Base-by-base conservation (phyloP, 2,113 vertebrate species). In the Pimephales promelas region DNA sequence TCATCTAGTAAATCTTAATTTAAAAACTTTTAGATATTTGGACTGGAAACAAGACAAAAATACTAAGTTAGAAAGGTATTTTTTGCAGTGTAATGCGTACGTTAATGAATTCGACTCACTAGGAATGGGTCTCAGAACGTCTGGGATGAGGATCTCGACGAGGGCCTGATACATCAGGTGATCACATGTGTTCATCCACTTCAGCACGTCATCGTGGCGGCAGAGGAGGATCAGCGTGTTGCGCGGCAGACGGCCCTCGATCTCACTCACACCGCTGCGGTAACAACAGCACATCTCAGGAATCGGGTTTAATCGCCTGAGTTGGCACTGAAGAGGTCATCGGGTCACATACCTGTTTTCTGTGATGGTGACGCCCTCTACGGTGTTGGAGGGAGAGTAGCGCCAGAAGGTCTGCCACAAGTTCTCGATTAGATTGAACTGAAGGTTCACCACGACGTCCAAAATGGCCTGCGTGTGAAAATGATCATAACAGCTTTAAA, bases 331-430 rank as follows among this genome's bases (percentile, higher is more conserved):
- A 22, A n/a, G 47, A 24, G 2, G 16, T 8, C 22, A 8, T 2
- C 1, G 5, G n/a, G 31, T 0, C 14, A 77, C 70, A 1, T 1
- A 88, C 95, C 95, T 94, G 90, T 94, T 94, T 87, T 94, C 93
- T 52, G 96, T 94, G 66, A 95, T 85, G 71, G 95, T 79, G 31
- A 92, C 89, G 74, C 94, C 92, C 61, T 97, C 96, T 45, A 94
- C 89, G 34, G 96, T 83, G 64, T 93, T 89, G 43, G 95, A 89
- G 81, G 96, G 95, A 0, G 95, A 95, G 87, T 94, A 98, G 88
- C 94, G 94, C 98, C 98, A 99, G 92, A 99, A 99, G 3, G 98
- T 96, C 83, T 97, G 96, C 98, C 98, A 99, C 45, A 99, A 92
- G 88, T 98, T 99, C 94, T 99, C 98, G 1, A 99, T 97, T 54